Evolutionary conservation across 2,797 vertebrate species (phyloP).

Genomic region (Apogon hyalosoma): DNA sequence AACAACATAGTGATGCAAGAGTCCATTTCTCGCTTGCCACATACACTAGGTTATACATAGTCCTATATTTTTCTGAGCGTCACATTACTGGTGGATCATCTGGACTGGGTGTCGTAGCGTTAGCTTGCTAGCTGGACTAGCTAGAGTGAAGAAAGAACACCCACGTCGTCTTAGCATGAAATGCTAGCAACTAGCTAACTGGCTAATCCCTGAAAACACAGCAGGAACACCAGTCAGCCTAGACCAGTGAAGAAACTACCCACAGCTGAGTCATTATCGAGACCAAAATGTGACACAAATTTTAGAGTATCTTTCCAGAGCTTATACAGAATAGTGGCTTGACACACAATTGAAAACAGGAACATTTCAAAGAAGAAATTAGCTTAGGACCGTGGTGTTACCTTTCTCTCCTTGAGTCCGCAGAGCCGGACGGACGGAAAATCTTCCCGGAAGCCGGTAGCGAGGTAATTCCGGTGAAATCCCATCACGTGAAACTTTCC

Average conservation of each 20-base stretch:
- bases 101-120: neutral
- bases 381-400: constrained; percentile 74
- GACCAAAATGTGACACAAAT: neutral
- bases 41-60: rapidly evolving
- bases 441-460: constrained; percentile 91
- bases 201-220: constrained; percentile 79
- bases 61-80: neutral
- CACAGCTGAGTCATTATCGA: neutral
- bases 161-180: constrained; percentile 70
- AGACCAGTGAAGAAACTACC: constrained; percentile 59
- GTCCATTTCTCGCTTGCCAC: neutral
- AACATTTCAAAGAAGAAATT: constrained; percentile 36
- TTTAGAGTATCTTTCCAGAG: rapidly evolving
- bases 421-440: constrained; percentile 92
- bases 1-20: constrained; percentile 34
- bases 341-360: constrained; percentile 44
- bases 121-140: constrained; percentile 45
- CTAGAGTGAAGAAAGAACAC: constrained; percentile 75
- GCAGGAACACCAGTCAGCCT: constrained; percentile 56
- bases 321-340: constrained; percentile 15
- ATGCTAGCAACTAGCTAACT: constrained; percentile 67
- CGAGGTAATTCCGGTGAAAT: constrained; percentile 81
- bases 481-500: constrained; percentile 74
- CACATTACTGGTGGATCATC: rapidly evolving
- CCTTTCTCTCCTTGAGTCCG: constrained; percentile 95